Conservation (phyloP, 2,888 invertebrate species). For the Dendrolimus houi region DNA sequence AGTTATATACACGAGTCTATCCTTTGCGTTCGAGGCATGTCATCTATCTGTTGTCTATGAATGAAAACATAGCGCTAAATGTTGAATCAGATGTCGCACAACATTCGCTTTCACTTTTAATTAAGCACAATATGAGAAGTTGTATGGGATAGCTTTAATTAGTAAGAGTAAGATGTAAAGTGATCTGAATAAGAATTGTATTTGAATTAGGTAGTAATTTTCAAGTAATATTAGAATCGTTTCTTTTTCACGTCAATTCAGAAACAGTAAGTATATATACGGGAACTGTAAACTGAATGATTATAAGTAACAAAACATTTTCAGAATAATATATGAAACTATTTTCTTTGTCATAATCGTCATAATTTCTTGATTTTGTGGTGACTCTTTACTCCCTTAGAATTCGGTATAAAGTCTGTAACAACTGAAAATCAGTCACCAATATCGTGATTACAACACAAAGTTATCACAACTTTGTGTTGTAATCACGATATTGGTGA, state of each 20-base stretch:
- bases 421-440: too few species aligned
- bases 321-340: too few species aligned
- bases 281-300: too few species aligned
- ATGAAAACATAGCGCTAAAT: constrained; percentile 2
- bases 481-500: too few species aligned
- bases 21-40: not conserved
- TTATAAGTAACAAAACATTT: too few species aligned
- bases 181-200: constrained; percentile 34
- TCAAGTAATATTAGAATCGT: not conserved
- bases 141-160: constrained; percentile 76
- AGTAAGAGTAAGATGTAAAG: constrained; percentile 51
- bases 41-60: not conserved
- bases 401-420: too few species aligned
- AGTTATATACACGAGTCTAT: not conserved
- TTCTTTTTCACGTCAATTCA: not conserved
- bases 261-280: too few species aligned
- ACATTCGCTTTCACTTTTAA: constrained; percentile 46
- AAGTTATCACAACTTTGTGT: too few species aligned
- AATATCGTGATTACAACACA: too few species aligned
- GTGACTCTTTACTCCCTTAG: too few species aligned
- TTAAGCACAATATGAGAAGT: constrained; percentile 62
- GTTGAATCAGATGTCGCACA: constrained; percentile 24
- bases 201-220: constrained; percentile 14
- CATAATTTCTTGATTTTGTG: too few species aligned
- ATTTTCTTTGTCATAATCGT: too few species aligned